These are phyloP conservation scores for Ondatra zibethicus DNA, from an alignment of 2,113 vertebrate genomes.

Conservation along the genomic window DNA sequence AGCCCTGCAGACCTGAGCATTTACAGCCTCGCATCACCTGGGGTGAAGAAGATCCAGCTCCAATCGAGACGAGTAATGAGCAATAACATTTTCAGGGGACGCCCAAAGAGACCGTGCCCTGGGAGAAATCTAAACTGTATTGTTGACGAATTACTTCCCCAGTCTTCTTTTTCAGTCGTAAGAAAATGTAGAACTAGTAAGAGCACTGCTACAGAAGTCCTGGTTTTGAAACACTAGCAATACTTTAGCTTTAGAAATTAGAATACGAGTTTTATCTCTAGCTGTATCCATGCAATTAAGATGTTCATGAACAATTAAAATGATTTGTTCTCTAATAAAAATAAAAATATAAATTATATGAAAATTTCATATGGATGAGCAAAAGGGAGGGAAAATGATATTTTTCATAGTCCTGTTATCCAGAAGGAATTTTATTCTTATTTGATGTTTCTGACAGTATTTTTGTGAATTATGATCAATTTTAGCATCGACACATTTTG, in stretches of 20 bases:
- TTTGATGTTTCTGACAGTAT: neutral
- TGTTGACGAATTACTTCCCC: neutral
- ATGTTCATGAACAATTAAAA: conserved; percentile 28
- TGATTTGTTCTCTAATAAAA: conserved; percentile 15
- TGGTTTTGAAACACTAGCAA: neutral
- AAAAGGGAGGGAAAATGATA: neutral
- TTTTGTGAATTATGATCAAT: neutral
- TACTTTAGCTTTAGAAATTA: neutral
- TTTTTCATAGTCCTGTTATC: neutral
- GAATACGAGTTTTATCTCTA: neutral
- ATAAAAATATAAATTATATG: neutral
- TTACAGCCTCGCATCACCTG: conserved; percentile 20
- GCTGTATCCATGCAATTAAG: neutral
- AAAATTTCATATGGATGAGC: neutral
- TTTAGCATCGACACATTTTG: neutral
- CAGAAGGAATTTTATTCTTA: neutral
- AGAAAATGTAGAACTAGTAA: neutral
- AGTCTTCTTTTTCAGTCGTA: conserved; percentile 11
- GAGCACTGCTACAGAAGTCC: neutral
- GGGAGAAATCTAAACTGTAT: neutral
- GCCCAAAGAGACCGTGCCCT: neutral
- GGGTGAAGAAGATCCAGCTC: neutral
- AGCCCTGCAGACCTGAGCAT: conserved; percentile 3
- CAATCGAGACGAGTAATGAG: neutral
- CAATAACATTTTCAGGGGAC: neutral